Evolutionary conservation across 2,888 invertebrate genomes (phyloP), one percentile per base, ranked within the genome.

Genomic region (Ennomos erosarius): DNA sequence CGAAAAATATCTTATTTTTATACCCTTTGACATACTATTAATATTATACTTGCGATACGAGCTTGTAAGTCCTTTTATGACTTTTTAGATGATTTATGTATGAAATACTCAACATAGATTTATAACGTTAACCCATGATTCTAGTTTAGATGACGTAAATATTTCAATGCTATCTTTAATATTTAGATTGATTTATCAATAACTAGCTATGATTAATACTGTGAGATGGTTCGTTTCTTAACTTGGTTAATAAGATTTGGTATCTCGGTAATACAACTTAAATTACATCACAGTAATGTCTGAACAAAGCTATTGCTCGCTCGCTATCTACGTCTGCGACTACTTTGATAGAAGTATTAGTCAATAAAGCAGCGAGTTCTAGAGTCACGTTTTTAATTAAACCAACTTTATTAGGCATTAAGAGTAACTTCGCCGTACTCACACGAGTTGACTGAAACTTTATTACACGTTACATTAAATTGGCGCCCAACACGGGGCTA

Each of bases 301-400:
- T 59, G 57, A 56, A 48, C 62, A 56, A 50, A 63, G 61, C 54
- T 58, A 58, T 46, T 48, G 55, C 55, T 55, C 56, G 55, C 61
- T 46, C 53, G 59, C 63, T 65, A 65, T 60, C 67, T 64, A 10
- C 54, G 62, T 60, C 59, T 56, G 48, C 56, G 52, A 61, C 61
- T 65, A 65, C 64, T 62, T 64, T 67, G 64, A 60, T 67, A 69
- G 64, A 64, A 66, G 59, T 62, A 67, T 66, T 66, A 59, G 59
- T 69, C 55, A 56, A 64, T 67, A 66, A 68, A 68, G 44, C 58
- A 64, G 60, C 55, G 62, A 55, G 81, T 75, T 69, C 69, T 57
- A 55, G 59, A 81, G 83, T 84, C 85, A 85, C 85, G 85, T 84
- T 85, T 85, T 85, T 85, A 85, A 85, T 85, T 85, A 85, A 82